phyloP scores from a whole-genome alignment of 2,113 vertebrate species.

The Podocnemis expansa region DNA sequence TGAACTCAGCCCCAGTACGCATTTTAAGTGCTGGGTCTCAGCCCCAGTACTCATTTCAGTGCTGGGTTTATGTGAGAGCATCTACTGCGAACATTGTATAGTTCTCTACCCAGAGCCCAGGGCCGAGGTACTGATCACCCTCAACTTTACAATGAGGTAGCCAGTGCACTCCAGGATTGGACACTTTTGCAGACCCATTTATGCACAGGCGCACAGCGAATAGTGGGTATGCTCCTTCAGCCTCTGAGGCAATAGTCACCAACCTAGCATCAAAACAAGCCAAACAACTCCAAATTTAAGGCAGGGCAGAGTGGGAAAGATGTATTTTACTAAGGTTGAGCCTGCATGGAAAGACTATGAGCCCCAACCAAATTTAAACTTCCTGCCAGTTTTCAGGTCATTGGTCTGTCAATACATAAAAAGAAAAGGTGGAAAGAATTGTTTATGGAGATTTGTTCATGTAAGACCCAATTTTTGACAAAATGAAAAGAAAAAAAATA shows the following conservation, averaged over 20 bases:
- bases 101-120: rapidly evolving
- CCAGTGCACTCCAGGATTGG: neutral
- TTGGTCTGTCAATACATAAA: neutral
- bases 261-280: neutral
- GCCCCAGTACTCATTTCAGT: neutral
- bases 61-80: neutral
- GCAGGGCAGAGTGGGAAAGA: neutral
- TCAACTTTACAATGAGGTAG: neutral
- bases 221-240: neutral
- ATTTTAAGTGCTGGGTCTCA: neutral
- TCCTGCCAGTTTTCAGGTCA: neutral
- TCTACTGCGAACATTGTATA: rapidly evolving
- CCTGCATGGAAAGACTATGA: neutral
- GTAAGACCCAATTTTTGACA: neutral
- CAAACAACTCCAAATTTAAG: neutral
- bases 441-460: neutral
- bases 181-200: neutral
- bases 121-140: neutral
- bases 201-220: neutral
- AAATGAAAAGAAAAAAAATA: neutral
- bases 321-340: neutral
- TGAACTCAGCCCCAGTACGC: neutral
- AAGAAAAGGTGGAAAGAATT: neutral
- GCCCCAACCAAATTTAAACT: neutral
- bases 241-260: neutral